Conservation (phyloP, 2,797 vertebrate species). For the Leptodactylus fallax region DNA sequence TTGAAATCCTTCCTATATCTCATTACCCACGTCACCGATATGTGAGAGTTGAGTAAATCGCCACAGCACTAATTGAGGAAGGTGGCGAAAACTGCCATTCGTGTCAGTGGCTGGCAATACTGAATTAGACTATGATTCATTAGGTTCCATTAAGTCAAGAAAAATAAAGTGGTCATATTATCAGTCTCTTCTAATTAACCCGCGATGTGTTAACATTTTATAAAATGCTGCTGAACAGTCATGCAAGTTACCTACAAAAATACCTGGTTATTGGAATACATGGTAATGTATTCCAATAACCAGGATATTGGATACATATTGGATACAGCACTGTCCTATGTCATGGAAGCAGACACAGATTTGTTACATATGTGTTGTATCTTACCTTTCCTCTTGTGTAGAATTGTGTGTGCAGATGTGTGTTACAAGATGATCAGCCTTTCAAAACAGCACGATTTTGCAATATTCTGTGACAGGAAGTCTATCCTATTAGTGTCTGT, state of each 20-base stretch:
- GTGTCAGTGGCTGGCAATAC: neutral
- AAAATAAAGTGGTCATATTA: slow-evolving; percentile 18
- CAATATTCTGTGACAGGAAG: too few species aligned
- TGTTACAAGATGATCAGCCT: too few species aligned
- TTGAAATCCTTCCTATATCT: slow-evolving; percentile 15
- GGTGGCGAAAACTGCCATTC: neutral
- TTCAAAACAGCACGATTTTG: too few species aligned
- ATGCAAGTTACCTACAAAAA: neutral
- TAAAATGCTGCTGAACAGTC: neutral
- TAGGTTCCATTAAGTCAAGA: slow-evolving; percentile 39
- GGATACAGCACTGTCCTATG: too few species aligned
- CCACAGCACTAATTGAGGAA: slow-evolving; percentile 25
- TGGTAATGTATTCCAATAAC: too few species aligned
- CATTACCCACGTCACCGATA: slow-evolving; percentile 28
- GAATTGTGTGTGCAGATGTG: too few species aligned
- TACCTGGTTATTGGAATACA: too few species aligned
- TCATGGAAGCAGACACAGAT: too few species aligned
- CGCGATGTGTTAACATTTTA: neutral
- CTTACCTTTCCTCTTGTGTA: too few species aligned
- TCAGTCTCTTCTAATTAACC: neutral
- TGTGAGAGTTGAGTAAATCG: slow-evolving; percentile 6
- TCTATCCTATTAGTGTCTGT: too few species aligned
- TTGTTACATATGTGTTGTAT: too few species aligned
- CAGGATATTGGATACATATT: too few species aligned
- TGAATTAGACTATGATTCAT: slow-evolving; percentile 16